Conservation (phyloP, 2,888 invertebrate genomes). For the Subacronicta megacephala region DNA sequence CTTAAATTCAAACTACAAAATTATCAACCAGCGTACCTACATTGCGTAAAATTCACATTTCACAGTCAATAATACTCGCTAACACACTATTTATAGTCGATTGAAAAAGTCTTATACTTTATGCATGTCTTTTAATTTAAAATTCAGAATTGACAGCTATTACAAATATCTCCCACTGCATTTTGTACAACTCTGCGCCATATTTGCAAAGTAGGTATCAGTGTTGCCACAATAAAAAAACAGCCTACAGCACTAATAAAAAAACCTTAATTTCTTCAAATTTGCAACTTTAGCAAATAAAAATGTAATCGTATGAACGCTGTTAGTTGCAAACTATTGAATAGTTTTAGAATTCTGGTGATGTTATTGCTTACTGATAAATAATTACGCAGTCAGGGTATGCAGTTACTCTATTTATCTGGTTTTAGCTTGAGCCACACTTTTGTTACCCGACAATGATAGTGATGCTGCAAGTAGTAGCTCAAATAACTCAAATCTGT, state of each 20-base stretch:
- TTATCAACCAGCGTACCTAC: slow-evolving; percentile 73
- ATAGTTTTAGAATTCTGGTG: too few species aligned
- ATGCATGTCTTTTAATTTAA: slow-evolving; percentile 77
- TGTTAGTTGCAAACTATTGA: too few species aligned
- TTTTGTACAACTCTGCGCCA: slow-evolving; percentile 85
- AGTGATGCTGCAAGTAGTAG: too few species aligned
- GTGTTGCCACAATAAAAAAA: slow-evolving; percentile 63
- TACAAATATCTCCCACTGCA: slow-evolving; percentile 82
- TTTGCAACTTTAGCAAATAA: too few species aligned
- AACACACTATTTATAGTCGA: slow-evolving; percentile 69
- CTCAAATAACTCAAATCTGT: too few species aligned
- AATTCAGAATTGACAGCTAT: slow-evolving; percentile 81
- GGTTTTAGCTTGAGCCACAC: too few species aligned
- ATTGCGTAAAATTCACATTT: slow-evolving; percentile 85
- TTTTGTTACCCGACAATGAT: too few species aligned
- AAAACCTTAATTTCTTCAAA: too few species aligned
- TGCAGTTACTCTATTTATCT: too few species aligned
- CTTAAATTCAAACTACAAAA: slow-evolving; percentile 67
- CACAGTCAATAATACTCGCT: slow-evolving; percentile 73
- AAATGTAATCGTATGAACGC: too few species aligned
- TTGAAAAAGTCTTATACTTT: slow-evolving; percentile 68
- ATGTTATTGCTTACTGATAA: too few species aligned
- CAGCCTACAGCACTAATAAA: slow-evolving; percentile 8
- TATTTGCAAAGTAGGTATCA: slow-evolving; percentile 75
- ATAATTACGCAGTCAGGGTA: too few species aligned